Percentiles rank a stretch among this genome's conserved stretches.
phyloP scores from a whole-genome alignment of 1,140 invertebrate genomes.

The Episyrphus balteatus region DNA sequence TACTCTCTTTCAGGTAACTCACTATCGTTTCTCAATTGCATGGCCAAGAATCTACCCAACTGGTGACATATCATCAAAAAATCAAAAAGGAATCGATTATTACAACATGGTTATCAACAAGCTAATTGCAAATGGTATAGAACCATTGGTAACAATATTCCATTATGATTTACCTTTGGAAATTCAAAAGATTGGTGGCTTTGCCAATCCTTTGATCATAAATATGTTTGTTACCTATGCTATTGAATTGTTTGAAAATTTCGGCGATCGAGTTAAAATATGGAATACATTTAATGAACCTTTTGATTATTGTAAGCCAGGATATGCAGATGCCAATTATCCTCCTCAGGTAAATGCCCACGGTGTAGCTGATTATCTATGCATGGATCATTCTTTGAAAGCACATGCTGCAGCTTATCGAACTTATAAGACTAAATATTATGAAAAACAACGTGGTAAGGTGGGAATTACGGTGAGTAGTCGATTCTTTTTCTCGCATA shows the following conservation, averaged over 20 bases:
- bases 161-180: constrained; percentile 47
- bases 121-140: constrained; percentile 41
- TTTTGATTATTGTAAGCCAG: constrained; percentile 27
- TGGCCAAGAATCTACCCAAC: constrained; percentile 45
- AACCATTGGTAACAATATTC: constrained; percentile 44
- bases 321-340: constrained; percentile 36
- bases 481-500: constrained; percentile 39
- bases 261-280: constrained; percentile 33
- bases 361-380: constrained; percentile 39
- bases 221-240: constrained; percentile 45
- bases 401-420: constrained; percentile 43
- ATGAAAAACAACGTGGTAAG: constrained; percentile 22
- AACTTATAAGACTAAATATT: constrained; percentile 29
- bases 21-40: constrained; percentile 42
- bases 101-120: constrained; percentile 51
- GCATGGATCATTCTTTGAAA: constrained; percentile 41
- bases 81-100: constrained; percentile 44
- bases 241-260: constrained; percentile 37
- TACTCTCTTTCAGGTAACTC: constrained; percentile 3
- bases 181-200: constrained; percentile 47
- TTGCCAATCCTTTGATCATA: constrained; percentile 39
- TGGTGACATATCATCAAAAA: constrained; percentile 42
- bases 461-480: constrained; percentile 42
- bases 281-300: constrained; percentile 43
- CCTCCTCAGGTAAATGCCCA: constrained; percentile 32